Conservation (phyloP, 2,888 invertebrate genomes). For the Caenorhabditis doughertyi region DNA sequence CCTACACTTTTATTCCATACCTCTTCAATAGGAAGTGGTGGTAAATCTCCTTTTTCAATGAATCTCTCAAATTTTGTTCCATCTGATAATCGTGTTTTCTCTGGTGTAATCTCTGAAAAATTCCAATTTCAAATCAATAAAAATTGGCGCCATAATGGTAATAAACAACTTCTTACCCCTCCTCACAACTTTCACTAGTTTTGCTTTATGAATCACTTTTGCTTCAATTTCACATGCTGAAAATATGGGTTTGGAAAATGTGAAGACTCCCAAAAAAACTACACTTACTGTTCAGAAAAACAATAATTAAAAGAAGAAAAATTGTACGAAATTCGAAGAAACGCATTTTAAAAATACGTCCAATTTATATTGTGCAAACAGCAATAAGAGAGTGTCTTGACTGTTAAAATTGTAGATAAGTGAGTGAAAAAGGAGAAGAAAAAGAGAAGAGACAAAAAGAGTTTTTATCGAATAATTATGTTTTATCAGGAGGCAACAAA, state of each 20-base stretch:
- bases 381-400: neutral
- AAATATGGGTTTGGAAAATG: too few species aligned
- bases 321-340: neutral
- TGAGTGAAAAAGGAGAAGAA: neutral
- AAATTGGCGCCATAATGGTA: slow-evolving; percentile 18
- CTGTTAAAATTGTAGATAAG: slow-evolving; percentile 18
- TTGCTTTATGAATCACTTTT: slow-evolving; percentile 5
- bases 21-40: slow-evolving; percentile 48
- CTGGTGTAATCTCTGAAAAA: slow-evolving; percentile 24
- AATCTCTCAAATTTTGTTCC: slow-evolving; percentile 46
- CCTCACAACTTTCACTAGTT: slow-evolving; percentile 2
- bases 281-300: slow-evolving; percentile 13
- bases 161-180: slow-evolving; percentile 16
- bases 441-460: neutral
- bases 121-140: too few species aligned
- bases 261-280: too few species aligned
- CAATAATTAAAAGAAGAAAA: neutral
- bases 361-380: slow-evolving; percentile 13
- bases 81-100: slow-evolving; percentile 32
- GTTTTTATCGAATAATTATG: slow-evolving; percentile 10
- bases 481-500: neutral
- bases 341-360: slow-evolving; percentile 26
- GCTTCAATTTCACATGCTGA: slow-evolving; percentile 13
- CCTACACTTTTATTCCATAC: too few species aligned
- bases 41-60: slow-evolving; percentile 37